Evolutionary conservation across 1,140 invertebrate genomes (phyloP).

Genomic region (Megalopta genalis): DNA sequence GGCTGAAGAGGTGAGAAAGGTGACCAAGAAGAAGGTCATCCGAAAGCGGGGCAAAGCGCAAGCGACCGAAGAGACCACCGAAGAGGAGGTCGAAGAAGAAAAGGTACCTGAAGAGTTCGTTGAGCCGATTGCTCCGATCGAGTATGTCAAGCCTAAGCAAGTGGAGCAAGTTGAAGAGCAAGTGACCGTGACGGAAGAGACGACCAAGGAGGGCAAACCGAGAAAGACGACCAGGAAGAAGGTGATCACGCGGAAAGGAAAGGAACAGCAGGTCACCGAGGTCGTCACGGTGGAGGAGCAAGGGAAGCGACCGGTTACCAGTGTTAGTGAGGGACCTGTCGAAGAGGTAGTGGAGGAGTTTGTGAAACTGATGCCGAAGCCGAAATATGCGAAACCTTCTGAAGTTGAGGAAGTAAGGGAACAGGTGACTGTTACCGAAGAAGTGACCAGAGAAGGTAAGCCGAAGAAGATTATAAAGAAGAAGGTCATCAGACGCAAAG

Average conservation of each 20-base stretch:
- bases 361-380: too few relatives aligned
- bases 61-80: slow-evolving; percentile 67
- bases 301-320: slow-evolving; percentile 28
- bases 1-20: slow-evolving; percentile 48
- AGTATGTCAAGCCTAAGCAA: neutral
- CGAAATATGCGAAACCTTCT: slow-evolving; percentile 13
- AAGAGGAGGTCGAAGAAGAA: slow-evolving; percentile 68
- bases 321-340: slow-evolving; percentile 62
- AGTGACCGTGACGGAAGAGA: slow-evolving; percentile 66
- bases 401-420: slow-evolving; percentile 70
- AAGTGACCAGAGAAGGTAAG: slow-evolving; percentile 73
- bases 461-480: slow-evolving; percentile 68
- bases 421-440: slow-evolving; percentile 68
- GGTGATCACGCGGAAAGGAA: slow-evolving; percentile 43
- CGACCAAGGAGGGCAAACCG: slow-evolving; percentile 75
- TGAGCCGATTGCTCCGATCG: neutral
- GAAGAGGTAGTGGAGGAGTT: slow-evolving; percentile 53
- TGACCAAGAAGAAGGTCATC: slow-evolving; percentile 71
- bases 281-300: slow-evolving; percentile 50
- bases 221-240: slow-evolving; percentile 64
- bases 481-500: slow-evolving; percentile 52
- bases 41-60: slow-evolving; percentile 69
- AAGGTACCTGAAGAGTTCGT: neutral
- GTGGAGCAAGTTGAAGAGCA: slow-evolving; percentile 45
- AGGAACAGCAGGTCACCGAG: slow-evolving; percentile 48